phyloP scores from a whole-genome alignment of 2,888 invertebrate genomes.

The Acanthosepion esculentum region DNA sequence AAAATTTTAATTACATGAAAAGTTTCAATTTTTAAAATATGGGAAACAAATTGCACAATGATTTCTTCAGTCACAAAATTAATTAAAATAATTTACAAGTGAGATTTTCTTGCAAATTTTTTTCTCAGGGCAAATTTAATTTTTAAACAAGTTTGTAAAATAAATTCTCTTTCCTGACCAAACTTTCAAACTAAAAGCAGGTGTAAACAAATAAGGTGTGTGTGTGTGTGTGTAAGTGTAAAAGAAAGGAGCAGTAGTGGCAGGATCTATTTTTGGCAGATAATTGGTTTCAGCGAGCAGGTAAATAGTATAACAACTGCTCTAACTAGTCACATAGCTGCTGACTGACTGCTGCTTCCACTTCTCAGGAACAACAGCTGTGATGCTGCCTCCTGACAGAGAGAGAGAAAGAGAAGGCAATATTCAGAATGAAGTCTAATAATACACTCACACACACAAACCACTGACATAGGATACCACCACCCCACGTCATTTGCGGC shows the following conservation, averaged over 20 bases:
- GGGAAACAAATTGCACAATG: too few relatives aligned
- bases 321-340: neutral
- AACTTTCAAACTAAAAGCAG: neutral
- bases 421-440: neutral
- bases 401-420: neutral
- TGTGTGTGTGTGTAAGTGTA: neutral
- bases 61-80: too few relatives aligned
- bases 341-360: neutral
- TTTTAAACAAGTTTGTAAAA: neutral
- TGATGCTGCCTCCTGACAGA: neutral
- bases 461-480: neutral
- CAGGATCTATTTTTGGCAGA: neutral
- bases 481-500: neutral
- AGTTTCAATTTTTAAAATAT: too few relatives aligned
- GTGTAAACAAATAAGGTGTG: neutral
- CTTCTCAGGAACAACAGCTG: slow-evolving; percentile 13
- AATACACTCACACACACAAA: neutral
- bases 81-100: too few relatives aligned
- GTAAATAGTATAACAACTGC: neutral
- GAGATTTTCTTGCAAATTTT: too few relatives aligned
- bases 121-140: too few relatives aligned
- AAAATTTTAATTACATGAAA: too few relatives aligned
- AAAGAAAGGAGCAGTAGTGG: neutral
- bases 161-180: neutral
- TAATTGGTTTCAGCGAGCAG: neutral